Evolutionary conservation across 2,797 vertebrate genomes (phyloP).

Genomic region (Parambassis ranga): DNA sequence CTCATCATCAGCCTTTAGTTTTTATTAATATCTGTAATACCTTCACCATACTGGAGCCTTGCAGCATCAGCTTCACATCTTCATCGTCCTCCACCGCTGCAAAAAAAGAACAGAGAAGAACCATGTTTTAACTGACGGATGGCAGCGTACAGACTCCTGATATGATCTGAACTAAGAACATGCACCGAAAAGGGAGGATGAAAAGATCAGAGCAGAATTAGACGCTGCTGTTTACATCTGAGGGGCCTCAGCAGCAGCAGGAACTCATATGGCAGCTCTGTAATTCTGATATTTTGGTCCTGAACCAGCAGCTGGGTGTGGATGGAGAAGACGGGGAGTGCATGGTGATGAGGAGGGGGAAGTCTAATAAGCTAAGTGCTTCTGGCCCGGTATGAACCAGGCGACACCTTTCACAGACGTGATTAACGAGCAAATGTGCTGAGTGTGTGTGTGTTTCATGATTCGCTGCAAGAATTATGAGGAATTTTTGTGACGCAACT

Average conservation of each 20-base stretch:
- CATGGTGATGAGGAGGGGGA: neutral
- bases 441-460: no score
- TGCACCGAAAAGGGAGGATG: neutral
- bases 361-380: no score
- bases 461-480: no score
- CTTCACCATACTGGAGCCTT: constrained; percentile 87
- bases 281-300: constrained; percentile 5
- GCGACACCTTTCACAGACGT: no score
- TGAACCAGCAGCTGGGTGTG: neutral
- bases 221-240: constrained; percentile 4
- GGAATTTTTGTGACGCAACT: no score
- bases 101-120: neutral
- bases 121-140: neutral
- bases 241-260: neutral
- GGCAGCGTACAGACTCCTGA: neutral
- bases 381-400: no score
- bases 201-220: constrained; percentile 1
- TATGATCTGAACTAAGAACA: neutral
- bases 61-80: constrained; percentile 87
- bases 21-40: constrained; percentile 23
- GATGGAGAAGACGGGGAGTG: neutral
- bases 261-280: constrained; percentile 9
- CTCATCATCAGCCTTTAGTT: neutral
- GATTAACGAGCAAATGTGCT: no score
- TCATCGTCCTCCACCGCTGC: constrained; percentile 88